phyloP scores from a whole-genome alignment of 2,797 vertebrate genomes.

The Emys orbicularis region DNA sequence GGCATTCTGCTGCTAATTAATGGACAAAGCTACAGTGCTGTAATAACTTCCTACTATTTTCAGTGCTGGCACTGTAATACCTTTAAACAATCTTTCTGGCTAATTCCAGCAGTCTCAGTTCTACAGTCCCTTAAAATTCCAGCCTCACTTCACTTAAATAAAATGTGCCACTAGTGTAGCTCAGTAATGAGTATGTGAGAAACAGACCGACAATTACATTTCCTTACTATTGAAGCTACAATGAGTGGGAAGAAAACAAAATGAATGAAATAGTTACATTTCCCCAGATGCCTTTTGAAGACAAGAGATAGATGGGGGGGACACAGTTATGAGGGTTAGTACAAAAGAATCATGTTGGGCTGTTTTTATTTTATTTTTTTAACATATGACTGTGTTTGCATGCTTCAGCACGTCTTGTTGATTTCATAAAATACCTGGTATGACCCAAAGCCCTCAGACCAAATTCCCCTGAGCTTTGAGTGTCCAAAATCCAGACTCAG shows the following conservation, averaged over 20 bases:
- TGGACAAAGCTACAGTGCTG: not conserved
- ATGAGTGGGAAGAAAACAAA: rapidly evolving
- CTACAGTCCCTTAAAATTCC: not conserved
- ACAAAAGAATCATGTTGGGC: not conserved
- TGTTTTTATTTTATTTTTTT: not conserved
- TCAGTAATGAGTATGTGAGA: not conserved
- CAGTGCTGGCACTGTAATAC: not conserved
- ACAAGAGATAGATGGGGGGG: not conserved
- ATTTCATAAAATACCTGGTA: not conserved
- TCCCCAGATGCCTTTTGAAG: not conserved
- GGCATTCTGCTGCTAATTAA: not conserved
- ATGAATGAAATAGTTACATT: not conserved
- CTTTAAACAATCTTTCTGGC: not conserved
- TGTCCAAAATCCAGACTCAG: rapidly evolving
- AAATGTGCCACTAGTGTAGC: slow-evolving; percentile 34
- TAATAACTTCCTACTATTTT: not conserved
- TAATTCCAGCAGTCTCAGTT: not conserved
- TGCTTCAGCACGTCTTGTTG: not conserved
- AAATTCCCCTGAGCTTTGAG: rapidly evolving
- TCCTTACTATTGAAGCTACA: slow-evolving; percentile 14
- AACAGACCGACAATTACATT: slow-evolving; percentile 52
- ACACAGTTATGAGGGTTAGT: not conserved
- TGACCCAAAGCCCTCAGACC: rapidly evolving
- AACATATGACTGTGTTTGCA: rapidly evolving
- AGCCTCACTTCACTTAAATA: slow-evolving; percentile 1